Evolutionary conservation across 2,113 vertebrate genomes (phyloP).

Genomic region (Andinoacara biseriatus): DNA sequence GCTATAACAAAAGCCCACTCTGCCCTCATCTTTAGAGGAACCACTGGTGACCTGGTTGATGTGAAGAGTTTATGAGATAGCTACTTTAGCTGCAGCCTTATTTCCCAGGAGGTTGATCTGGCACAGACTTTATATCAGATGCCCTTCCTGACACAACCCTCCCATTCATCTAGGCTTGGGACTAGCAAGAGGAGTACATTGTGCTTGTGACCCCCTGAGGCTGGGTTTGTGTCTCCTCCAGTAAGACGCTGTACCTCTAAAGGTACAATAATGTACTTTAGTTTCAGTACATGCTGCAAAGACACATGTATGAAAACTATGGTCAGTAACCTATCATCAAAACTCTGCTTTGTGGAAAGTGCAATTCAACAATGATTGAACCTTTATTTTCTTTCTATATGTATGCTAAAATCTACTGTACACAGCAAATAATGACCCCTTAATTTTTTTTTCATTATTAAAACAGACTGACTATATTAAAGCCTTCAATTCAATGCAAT

Average conservation of each 20-base stretch:
- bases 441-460: neutral
- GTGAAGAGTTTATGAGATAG: neutral
- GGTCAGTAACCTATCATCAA: slow-evolving; percentile 5
- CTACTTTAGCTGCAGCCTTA: neutral
- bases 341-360: neutral
- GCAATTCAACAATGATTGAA: neutral
- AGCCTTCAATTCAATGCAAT: too few species aligned
- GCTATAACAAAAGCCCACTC: neutral
- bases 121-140: neutral
- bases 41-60: slow-evolving; percentile 2
- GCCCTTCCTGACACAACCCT: neutral
- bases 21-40: neutral
- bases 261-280: neutral
- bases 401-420: neutral
- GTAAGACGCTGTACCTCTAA: neutral
- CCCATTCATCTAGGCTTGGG: neutral
- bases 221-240: neutral
- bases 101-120: neutral
- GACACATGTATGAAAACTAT: neutral
- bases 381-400: neutral
- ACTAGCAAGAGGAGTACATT: neutral
- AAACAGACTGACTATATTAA: too few species aligned
- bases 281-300: neutral
- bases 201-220: neutral
- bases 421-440: neutral